Conservation (phyloP, 1,140 invertebrate genomes). For the Apis laboriosa region DNA sequence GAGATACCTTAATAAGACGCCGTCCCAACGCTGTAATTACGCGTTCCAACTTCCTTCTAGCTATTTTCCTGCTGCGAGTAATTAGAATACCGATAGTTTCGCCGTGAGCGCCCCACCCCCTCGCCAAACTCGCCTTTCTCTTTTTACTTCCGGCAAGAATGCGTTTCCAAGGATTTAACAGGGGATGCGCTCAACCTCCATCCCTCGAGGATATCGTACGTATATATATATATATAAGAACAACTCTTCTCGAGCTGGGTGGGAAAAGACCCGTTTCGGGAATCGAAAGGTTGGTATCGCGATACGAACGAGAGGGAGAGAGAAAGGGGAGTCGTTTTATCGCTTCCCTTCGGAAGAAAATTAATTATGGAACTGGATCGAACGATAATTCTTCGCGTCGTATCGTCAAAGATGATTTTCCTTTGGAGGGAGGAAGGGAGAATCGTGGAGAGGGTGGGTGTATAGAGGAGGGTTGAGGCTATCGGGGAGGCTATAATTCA, state of each 20-base stretch:
- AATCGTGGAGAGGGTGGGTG: rapidly evolving
- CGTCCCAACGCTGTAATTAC: slow-evolving; percentile 58
- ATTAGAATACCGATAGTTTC: slow-evolving; percentile 64
- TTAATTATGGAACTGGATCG: slow-evolving; percentile 11
- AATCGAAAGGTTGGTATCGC: neutral
- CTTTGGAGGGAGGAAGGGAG: neutral
- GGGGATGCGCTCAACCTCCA: neutral
- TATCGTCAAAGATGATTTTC: neutral
- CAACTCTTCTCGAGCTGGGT: too few relatives aligned
- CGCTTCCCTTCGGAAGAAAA: neutral
- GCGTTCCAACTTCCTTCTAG: slow-evolving; percentile 56
- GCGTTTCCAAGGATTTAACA: slow-evolving; percentile 34
- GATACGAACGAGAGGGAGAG: neutral
- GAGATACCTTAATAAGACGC: slow-evolving; percentile 64
- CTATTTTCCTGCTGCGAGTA: slow-evolving; percentile 63
- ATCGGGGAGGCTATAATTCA: neutral
- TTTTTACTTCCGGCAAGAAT: slow-evolving; percentile 58
- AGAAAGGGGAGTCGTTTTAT: neutral
- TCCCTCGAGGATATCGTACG: neutral
- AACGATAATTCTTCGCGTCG: too few relatives aligned
- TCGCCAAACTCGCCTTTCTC: slow-evolving; percentile 4
- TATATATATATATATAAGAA: too few relatives aligned
- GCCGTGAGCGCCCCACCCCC: neutral
- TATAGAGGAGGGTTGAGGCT: too few relatives aligned
- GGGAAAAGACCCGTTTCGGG: neutral